These are phyloP conservation scores for Sialia sialis DNA, from an alignment of 2,113 vertebrate species.

Conservation along the genomic window DNA sequence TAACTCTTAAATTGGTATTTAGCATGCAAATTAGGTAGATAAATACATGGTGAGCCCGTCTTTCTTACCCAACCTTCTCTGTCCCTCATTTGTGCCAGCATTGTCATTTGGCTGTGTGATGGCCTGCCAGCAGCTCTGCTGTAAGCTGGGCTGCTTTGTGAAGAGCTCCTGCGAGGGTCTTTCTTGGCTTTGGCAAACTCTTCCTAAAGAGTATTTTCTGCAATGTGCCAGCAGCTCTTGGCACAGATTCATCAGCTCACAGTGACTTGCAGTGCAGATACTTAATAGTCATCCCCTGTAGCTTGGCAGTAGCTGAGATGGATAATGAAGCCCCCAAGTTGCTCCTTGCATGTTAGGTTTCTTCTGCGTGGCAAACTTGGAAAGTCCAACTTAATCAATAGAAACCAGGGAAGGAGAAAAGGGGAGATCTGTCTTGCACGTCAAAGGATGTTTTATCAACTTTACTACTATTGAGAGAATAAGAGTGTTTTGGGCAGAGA, in stretches of 20 bases:
- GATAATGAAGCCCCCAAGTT: background rate
- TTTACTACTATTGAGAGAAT: background rate
- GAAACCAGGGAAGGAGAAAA: background rate
- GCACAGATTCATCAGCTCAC: background rate
- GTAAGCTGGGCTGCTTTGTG: background rate
- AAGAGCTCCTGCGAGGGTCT: slow-evolving; percentile 13
- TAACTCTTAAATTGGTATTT: background rate
- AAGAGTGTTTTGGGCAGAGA: background rate
- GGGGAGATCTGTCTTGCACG: background rate
- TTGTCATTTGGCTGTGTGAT: background rate
- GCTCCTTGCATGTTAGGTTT: background rate
- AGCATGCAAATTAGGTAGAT: background rate
- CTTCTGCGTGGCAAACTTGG: background rate
- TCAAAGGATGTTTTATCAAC: background rate
- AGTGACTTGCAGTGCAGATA: slow-evolving; percentile 52
- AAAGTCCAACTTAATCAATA: background rate
- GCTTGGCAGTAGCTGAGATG: slow-evolving; percentile 14
- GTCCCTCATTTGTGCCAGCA: background rate
- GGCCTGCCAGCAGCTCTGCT: slow-evolving; percentile 11
- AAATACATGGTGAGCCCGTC: background rate
- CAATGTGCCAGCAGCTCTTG: slow-evolving; percentile 27
- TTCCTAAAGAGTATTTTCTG: slow-evolving; percentile 28
- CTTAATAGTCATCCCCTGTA: slow-evolving; percentile 62
- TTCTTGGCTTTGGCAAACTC: slow-evolving; percentile 45
- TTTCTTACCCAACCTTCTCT: background rate